These are phyloP conservation scores for Drosophila paulistorum DNA, from an alignment of 1,140 invertebrate genomes.

Conservation along the genomic window DNA sequence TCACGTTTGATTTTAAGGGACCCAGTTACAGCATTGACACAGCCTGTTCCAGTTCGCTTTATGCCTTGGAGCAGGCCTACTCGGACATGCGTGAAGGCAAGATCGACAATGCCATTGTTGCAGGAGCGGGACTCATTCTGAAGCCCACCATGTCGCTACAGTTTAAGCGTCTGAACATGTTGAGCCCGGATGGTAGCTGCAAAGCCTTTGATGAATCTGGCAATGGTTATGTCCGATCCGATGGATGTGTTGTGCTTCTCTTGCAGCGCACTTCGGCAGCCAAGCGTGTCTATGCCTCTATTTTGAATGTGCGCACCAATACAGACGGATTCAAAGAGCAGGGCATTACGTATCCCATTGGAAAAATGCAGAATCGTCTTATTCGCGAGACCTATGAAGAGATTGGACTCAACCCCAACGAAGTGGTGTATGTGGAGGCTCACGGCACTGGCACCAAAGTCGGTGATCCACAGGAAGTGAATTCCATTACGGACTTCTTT, in stretches of 20 bases:
- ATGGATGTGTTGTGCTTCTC: conserved; percentile 92
- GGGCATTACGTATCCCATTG: conserved; percentile 96
- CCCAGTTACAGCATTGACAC: conserved; percentile 97
- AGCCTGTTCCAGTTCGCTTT: conserved; percentile 96
- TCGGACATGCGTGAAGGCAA: conserved; percentile 91
- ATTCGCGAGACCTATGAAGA: conserved; percentile 93
- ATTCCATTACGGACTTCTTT: conserved; percentile 95
- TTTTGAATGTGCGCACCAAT: conserved; percentile 94
- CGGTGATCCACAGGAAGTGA: conserved; percentile 98
- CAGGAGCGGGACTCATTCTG: conserved; percentile 91
- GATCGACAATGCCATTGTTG: conserved; percentile 97
- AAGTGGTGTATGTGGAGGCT: conserved; percentile 95
- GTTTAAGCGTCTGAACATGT: conserved; percentile 95
- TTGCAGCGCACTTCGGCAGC: conserved; percentile 91
- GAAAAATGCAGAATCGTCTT: conserved; percentile 93
- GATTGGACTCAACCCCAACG: conserved; percentile 90
- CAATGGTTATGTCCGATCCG: conserved; percentile 96
- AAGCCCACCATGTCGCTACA: conserved; percentile 96
- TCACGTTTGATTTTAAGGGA: conserved; percentile 95
- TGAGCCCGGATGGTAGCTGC: conserved; percentile 93
- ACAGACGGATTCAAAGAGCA: conserved; percentile 94
- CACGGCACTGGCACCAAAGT: conserved; percentile 98
- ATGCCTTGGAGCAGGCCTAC: conserved; percentile 94
- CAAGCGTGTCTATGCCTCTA: conserved; percentile 92
- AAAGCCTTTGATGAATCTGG: conserved; percentile 96